Evolutionary conservation across 2,797 vertebrate species (phyloP).

Genomic region (Garrulus glandarius): DNA sequence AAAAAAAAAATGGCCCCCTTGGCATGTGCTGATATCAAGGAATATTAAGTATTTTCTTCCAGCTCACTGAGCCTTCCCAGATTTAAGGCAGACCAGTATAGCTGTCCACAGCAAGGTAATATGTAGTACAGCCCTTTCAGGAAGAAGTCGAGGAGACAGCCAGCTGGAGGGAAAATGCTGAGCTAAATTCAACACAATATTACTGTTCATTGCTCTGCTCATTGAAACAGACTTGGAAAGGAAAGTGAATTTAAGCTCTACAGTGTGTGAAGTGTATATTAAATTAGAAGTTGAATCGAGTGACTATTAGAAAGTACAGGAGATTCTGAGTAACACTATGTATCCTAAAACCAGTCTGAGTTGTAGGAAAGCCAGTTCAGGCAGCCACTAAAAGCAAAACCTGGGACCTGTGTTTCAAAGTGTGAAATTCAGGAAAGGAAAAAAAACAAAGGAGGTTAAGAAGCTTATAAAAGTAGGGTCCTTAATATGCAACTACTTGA

Average conservation of each 20-base stretch:
- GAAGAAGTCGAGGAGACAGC: background rate
- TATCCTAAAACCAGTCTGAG: background rate
- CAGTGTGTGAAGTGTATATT: background rate
- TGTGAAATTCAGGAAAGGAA: background rate
- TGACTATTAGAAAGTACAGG: background rate
- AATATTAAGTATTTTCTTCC: background rate
- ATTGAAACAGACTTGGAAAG: background rate
- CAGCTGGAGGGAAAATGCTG: background rate
- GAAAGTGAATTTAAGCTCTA: background rate
- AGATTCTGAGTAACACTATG: background rate
- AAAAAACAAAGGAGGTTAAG: too few species aligned
- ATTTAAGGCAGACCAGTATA: background rate
- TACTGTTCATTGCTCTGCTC: background rate
- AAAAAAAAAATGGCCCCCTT: background rate
- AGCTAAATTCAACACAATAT: background rate
- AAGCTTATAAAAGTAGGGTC: background rate
- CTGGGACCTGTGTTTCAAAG: background rate
- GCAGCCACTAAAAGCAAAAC: background rate
- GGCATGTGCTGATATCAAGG: background rate
- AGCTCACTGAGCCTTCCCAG: background rate
- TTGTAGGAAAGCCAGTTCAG: background rate
- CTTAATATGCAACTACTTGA: background rate
- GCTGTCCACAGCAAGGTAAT: background rate
- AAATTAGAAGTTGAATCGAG: background rate
- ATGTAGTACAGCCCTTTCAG: background rate